Conservation (phyloP, 2,113 vertebrate species). For the Alaudala cheleensis region DNA sequence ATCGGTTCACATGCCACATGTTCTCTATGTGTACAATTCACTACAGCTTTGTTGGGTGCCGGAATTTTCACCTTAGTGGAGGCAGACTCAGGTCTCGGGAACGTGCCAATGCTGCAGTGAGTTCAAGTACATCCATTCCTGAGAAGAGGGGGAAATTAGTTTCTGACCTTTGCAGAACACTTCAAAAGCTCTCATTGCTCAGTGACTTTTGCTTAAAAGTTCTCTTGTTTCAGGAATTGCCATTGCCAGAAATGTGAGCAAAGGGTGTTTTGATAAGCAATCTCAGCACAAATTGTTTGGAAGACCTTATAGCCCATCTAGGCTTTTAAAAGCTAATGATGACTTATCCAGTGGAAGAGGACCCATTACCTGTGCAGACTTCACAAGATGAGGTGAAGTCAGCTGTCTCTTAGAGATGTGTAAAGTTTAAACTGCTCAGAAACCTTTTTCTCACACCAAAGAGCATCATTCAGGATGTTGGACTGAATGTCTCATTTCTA, state of each 20-base stretch:
- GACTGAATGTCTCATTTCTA: neutral
- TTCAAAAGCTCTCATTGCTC: neutral
- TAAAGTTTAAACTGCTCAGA: neutral
- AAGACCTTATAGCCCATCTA: neutral
- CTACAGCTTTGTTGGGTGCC: neutral
- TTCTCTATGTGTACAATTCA: neutral
- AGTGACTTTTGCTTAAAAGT: neutral
- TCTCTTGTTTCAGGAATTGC: neutral
- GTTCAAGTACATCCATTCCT: neutral
- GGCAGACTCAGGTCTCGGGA: neutral
- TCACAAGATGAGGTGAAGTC: neutral
- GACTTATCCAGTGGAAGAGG: neutral
- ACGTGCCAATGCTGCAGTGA: no score
- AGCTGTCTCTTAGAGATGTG: neutral
- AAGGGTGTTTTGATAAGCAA: neutral
- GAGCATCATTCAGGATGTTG: neutral
- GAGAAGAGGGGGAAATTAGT: neutral
- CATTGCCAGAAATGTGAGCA: neutral
- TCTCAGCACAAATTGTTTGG: neutral
- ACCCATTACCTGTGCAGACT: neutral
- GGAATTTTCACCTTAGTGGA: neutral
- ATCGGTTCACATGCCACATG: neutral
- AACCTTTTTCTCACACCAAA: neutral
- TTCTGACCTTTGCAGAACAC: neutral
- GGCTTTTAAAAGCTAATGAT: neutral